phyloP scores from a whole-genome alignment of 2,888 invertebrate genomes.

The Hemaris fuciformis region DNA sequence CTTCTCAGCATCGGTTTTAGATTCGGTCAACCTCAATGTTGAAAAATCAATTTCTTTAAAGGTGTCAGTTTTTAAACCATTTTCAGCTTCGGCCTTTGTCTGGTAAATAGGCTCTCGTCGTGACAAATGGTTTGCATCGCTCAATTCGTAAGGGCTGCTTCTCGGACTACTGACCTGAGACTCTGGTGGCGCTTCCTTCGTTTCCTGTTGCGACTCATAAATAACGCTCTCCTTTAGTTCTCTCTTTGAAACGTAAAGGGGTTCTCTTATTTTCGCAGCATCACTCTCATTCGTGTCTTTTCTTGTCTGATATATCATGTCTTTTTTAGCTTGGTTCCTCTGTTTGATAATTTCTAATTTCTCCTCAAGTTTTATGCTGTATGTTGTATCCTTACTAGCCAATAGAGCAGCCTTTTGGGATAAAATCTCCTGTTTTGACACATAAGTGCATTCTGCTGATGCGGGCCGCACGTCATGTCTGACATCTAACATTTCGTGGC shows the following conservation, averaged over 20 bases:
- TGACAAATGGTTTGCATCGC: constrained; percentile 76
- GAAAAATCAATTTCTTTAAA: constrained; percentile 78
- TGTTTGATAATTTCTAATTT: constrained; percentile 78
- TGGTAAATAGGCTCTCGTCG: constrained; percentile 74
- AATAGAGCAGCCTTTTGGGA: constrained; percentile 74
- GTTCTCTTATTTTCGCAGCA: constrained; percentile 68
- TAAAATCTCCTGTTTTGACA: constrained; percentile 76
- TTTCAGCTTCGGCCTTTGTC: constrained; percentile 63
- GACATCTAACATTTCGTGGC: constrained; percentile 56
- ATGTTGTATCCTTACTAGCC: constrained; percentile 70
- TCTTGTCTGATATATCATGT: constrained; percentile 76
- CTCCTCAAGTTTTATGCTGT: constrained; percentile 66
- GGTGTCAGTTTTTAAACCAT: constrained; percentile 50
- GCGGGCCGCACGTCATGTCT: constrained; percentile 62
- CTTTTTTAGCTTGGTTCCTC: constrained; percentile 78
- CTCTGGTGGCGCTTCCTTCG: constrained; percentile 52
- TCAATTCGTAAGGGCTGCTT: constrained; percentile 74
- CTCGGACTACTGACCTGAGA: constrained; percentile 57
- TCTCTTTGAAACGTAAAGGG: constrained; percentile 76
- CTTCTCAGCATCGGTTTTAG: constrained; percentile 75
- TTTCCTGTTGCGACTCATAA: constrained; percentile 76
- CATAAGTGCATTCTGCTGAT: constrained; percentile 75
- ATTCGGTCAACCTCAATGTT: constrained; percentile 70
- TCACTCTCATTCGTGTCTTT: constrained; percentile 75
- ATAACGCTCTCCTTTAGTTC: constrained; percentile 77